Conservation (phyloP, 2,797 vertebrate species). For the Anas capensis region DNA sequence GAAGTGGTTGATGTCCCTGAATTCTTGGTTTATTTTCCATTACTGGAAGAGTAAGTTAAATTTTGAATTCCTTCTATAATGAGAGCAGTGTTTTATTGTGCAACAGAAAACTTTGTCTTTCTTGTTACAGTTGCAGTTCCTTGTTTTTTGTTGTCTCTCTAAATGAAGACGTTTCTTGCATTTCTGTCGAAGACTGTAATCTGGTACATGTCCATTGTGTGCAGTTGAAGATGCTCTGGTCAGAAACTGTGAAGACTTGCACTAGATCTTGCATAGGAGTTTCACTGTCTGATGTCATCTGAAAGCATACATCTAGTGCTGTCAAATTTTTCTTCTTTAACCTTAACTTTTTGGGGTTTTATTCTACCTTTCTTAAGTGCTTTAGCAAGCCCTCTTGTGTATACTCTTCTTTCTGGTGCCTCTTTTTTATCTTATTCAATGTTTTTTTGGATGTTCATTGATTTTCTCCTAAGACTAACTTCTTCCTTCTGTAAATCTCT, state of each 20-base stretch:
- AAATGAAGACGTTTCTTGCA: not conserved
- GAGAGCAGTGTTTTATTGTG: not conserved
- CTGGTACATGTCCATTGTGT: not conserved
- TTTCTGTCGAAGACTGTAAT: not conserved
- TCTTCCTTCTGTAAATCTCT: not conserved
- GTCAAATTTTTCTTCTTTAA: not conserved
- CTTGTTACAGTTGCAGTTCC: not conserved
- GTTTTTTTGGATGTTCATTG: not conserved
- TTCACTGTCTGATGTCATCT: not conserved
- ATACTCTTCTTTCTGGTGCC: not conserved
- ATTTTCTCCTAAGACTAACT: not conserved
- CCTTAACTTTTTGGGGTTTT: not conserved
- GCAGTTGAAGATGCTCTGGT: not conserved
- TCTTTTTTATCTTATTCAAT: not conserved
- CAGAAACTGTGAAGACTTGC: not conserved
- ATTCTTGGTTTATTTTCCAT: constrained; percentile 96
- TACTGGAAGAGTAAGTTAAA: constrained; percentile 90
- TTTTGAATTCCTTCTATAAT: not conserved
- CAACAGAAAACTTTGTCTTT: not conserved
- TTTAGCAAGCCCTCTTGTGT: not conserved
- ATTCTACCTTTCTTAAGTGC: not conserved
- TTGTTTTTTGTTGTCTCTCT: not conserved
- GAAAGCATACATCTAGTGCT: not conserved
- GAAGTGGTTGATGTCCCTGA: constrained; percentile 95
- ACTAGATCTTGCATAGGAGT: fast-evolving